phyloP scores from a whole-genome alignment of 1,140 invertebrate species.

The Harlomillsia oculata region DNA sequence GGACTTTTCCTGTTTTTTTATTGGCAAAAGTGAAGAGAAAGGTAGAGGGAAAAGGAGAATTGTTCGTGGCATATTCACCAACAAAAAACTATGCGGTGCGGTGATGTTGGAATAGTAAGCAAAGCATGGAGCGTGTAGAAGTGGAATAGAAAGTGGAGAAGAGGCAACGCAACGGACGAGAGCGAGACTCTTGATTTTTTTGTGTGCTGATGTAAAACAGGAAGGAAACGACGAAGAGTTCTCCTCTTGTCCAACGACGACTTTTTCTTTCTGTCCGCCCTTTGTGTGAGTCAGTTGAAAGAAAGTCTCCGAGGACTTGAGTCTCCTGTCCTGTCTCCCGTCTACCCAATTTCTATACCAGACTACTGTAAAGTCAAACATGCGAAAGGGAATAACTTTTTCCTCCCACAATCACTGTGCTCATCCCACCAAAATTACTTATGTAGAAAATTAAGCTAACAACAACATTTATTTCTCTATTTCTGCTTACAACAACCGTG shows the following conservation, averaged over 20 bases:
- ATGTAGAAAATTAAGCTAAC: no score
- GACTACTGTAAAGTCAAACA: conserved; percentile 21
- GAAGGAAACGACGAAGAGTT: conserved; percentile 11
- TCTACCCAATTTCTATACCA: no score
- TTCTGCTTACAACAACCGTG: no score
- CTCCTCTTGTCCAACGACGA: no score
- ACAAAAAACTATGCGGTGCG: neutral
- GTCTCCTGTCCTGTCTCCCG: no score
- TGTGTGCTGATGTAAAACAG: conserved; percentile 5
- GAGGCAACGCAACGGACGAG: no score
- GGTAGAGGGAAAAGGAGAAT: neutral
- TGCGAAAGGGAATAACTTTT: conserved; percentile 18
- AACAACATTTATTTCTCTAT: no score
- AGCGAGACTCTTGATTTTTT: neutral
- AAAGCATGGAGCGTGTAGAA: no score
- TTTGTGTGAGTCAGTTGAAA: conserved; percentile 8
- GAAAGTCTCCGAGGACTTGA: conserved; percentile 3
- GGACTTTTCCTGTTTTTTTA: no score
- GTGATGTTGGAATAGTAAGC: no score
- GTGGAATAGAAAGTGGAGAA: no score
- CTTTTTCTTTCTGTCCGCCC: conserved; percentile 3
- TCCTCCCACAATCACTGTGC: conserved; percentile 24
- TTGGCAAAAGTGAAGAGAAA: neutral
- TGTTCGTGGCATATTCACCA: neutral
- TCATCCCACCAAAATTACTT: no score